A percentile compares a stretch with the other conserved stretches of the same genome.
phyloP scores from a whole-genome alignment of 2,797 vertebrate genomes.

The Luscinia luscinia region DNA sequence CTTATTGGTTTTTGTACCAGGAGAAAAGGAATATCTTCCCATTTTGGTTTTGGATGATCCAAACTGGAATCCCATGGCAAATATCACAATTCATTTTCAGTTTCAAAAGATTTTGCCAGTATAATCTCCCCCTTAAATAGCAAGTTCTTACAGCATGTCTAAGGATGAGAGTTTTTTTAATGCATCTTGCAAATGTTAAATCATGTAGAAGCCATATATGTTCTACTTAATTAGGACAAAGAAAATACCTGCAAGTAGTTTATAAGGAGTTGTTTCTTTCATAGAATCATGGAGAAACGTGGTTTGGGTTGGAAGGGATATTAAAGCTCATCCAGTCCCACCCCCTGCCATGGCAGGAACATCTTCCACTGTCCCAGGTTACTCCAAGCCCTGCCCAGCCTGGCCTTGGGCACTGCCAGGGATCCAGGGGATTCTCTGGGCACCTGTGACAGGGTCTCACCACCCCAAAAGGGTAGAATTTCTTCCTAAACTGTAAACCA shows the following conservation, averaged over 20 bases:
- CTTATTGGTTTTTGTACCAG: background rate
- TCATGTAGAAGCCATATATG: background rate
- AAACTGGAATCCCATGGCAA: background rate
- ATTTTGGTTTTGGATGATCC: background rate
- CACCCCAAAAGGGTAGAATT: background rate
- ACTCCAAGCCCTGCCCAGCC: rapidly evolving
- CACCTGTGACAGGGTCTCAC: rapidly evolving
- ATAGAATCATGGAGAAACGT: background rate
- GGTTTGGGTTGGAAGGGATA: background rate
- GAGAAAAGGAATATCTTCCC: background rate
- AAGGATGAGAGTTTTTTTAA: background rate
- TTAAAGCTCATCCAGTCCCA: rapidly evolving
- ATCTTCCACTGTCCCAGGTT: background rate
- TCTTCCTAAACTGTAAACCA: background rate
- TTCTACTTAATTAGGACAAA: background rate
- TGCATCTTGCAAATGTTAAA: background rate
- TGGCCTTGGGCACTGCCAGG: background rate
- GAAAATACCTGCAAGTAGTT: background rate
- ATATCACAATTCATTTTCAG: background rate
- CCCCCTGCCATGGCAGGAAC: background rate
- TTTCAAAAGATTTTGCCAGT: background rate
- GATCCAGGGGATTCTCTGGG: background rate
- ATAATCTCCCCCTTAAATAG: background rate
- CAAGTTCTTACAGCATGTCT: background rate
- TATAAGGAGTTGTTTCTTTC: background rate